phyloP scores from a whole-genome alignment of 1,140 invertebrate species.

The Drosophila truncata region DNA sequence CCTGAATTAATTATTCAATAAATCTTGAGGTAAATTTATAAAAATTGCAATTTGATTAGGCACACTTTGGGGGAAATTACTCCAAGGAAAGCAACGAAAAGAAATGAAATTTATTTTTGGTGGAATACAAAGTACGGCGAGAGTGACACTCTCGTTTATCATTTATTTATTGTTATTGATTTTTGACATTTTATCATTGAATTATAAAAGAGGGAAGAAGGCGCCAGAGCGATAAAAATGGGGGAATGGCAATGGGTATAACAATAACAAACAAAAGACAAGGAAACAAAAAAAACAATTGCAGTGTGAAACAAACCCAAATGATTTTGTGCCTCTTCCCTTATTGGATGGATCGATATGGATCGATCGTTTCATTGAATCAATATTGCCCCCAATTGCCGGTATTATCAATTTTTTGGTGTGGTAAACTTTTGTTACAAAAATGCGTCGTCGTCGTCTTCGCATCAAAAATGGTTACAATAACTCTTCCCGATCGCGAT shows the following conservation, averaged over 20 bases:
- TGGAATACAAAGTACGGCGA: conserved; percentile 71
- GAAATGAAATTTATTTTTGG: conserved; percentile 40
- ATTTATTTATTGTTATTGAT: conserved; percentile 84
- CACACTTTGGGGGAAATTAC: conserved; percentile 44
- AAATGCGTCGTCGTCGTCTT: conserved; percentile 17
- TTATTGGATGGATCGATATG: conserved; percentile 29
- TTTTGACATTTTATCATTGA: conserved; percentile 84
- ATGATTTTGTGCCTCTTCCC: conserved; percentile 16
- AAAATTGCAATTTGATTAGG: conserved; percentile 81
- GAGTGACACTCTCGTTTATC: conserved; percentile 72
- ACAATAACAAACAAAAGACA: conserved; percentile 27
- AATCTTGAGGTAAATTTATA: conserved; percentile 70
- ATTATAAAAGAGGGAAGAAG: conserved; percentile 52
- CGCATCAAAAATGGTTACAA: conserved; percentile 34
- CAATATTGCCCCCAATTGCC: conserved; percentile 42
- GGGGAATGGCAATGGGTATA: conserved; percentile 46
- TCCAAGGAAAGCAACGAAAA: conserved; percentile 25
- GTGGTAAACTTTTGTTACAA: conserved; percentile 36
- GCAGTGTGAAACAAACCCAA: conserved; percentile 32
- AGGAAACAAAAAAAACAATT: conserved; percentile 27
- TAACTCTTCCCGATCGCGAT: conserved; percentile 35
- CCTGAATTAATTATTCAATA: conserved; percentile 62
- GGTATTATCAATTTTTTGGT: conserved; percentile 29
- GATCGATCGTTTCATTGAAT: conserved; percentile 41
- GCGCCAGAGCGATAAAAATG: conserved; percentile 28